Evolutionary conservation across 2,888 invertebrate species (phyloP).

Genomic region (Andrena bicolor): DNA sequence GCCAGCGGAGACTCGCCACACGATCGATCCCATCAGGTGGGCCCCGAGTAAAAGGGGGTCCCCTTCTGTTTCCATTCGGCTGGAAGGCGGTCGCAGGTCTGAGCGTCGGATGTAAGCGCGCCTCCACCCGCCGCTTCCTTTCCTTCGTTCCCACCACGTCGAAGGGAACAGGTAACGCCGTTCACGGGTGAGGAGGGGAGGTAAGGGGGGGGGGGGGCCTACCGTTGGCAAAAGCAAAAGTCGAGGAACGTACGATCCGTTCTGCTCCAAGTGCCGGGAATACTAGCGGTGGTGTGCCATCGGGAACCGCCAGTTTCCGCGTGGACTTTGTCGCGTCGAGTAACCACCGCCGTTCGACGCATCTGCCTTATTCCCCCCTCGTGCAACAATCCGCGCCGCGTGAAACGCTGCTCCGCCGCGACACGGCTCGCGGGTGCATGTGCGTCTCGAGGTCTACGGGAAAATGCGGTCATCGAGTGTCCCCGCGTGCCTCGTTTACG

Average conservation of each 20-base stretch:
- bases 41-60: not conserved
- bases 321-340: conserved; percentile 74
- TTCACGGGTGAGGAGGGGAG: not conserved
- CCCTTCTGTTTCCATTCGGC: not conserved
- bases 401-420: no score
- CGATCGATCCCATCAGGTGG: not conserved
- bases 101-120: conserved; percentile 41
- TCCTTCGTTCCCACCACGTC: conserved; percentile 61
- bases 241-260: conserved; percentile 72
- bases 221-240: conserved; percentile 76
- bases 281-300: conserved; percentile 72
- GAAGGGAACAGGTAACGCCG: no score
- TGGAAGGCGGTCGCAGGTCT: conserved; percentile 34
- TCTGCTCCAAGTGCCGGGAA: conserved; percentile 71
- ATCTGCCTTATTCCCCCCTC: not conserved
- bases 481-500: conserved; percentile 42
- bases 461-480: conserved; percentile 53
- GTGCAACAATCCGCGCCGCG: not conserved
- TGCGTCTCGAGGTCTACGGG: not conserved
- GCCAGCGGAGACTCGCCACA: not conserved
- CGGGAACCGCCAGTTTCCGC: conserved; percentile 80
- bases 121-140: conserved; percentile 52
- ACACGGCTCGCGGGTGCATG: not conserved
- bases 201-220: conserved; percentile 3
- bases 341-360: conserved; percentile 1